Percentiles rank a stretch among this genome's conserved stretches.
Conservation (phyloP, 2,797 vertebrate species). For the Coilia nasus region DNA sequence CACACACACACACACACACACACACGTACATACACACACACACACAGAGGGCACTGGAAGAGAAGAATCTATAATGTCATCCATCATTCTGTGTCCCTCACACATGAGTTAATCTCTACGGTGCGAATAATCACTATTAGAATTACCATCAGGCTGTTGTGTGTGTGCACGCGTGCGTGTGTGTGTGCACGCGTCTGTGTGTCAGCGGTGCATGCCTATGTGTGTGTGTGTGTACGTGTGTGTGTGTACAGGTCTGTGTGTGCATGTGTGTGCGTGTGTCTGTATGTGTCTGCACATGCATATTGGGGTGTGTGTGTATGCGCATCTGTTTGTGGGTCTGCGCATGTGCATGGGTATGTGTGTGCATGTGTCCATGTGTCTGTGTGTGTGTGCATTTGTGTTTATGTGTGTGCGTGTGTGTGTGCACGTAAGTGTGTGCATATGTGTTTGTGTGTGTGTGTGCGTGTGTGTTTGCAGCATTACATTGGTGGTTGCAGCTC, state of each 20-base stretch:
- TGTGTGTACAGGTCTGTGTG: neutral
- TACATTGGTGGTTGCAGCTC: no score
- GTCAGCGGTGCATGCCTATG: neutral
- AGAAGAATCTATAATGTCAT: no score
- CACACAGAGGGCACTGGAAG: no score
- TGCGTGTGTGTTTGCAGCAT: no score
- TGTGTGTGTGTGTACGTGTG: conserved; percentile 6
- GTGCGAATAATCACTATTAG: no score
- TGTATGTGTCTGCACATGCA: neutral
- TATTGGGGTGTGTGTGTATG: neutral
- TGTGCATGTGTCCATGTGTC: neutral
- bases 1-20: no score
- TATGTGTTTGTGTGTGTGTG: no score
- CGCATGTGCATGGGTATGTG: neutral
- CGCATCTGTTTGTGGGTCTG: neutral
- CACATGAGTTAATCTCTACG: neutral
- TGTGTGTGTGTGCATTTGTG: neutral
- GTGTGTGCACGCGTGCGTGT: no score
- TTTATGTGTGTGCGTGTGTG: neutral
- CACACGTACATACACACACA: no score
- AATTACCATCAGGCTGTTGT: neutral
- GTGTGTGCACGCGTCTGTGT: no score
- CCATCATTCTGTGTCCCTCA: no score
- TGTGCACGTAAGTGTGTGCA: no score
- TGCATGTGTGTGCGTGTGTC: neutral